Base-by-base conservation (phyloP, 2,888 invertebrate species). In the Tromatobia lineatoria region DNA sequence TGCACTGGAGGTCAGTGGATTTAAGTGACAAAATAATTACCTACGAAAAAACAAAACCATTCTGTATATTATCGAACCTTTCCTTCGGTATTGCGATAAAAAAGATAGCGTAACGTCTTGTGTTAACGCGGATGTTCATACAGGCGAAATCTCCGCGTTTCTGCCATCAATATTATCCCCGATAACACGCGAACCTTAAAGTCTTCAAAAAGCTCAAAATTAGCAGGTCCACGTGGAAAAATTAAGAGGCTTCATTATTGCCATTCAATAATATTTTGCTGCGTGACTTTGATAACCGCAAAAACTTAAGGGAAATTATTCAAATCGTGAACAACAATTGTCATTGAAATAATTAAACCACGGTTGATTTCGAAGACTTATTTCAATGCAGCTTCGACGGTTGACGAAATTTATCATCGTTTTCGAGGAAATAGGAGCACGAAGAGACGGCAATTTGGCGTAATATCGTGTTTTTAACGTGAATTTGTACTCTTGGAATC, bases 1-100 rank as follows among this genome's bases (percentile, higher is more conserved):
- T 96, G 94, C 97, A 97, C 94, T 97, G 97, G 96, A 97, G 97
- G 97, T 97, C 96, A 94, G 95, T 95, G 94, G 90, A 91, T 85
- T 88, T 87, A 86, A 88, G 88, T 88, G 85, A 89, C 87, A 88
- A 88, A 82, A 75, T 85, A 87, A 85, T 85, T 85, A 81, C 83
- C 77, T 52, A 78, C 71, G 25, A 76, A 23, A 76, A 74, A 80
- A 82, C 82, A 84, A 74, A 80, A 82, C 82, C 83, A 67, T 38
- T 38, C 34, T 61, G 50, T 82, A 25, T 25, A 66, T 64, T 20
- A 38, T 73, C 59, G 71, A 57, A 45, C 29, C 59, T 80, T 82
- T 54, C 64, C 74, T 18, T 74, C 23, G 23, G 54, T 25, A 45
- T 23, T 29, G 66, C 18, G n/a, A 42, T n/a, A 15, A n/a, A 34